phyloP scores from a whole-genome alignment of 2,888 invertebrate species.

The Actias luna region DNA sequence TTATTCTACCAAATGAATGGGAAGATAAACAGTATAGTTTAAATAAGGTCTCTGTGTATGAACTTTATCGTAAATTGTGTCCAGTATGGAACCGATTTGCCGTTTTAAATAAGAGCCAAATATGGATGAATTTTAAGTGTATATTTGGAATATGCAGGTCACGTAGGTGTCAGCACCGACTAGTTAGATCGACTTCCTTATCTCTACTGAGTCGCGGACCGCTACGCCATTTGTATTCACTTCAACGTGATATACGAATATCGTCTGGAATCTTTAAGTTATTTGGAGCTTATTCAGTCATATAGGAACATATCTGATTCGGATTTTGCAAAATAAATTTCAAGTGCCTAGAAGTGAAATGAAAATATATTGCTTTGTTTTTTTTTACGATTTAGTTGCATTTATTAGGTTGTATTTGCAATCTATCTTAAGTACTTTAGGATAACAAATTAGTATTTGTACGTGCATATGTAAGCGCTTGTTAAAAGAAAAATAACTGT shows the following conservation, averaged over 20 bases:
- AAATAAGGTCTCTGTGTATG: not conserved
- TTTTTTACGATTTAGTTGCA: not conserved
- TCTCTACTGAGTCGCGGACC: constrained; percentile 34
- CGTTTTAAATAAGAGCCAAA: constrained; percentile 21
- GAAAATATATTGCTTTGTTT: not conserved
- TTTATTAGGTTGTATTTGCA: no score
- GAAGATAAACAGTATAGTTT: not conserved
- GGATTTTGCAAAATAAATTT: not conserved
- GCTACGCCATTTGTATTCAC: constrained; percentile 51
- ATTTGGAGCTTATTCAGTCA: constrained; percentile 38
- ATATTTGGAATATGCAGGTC: constrained; percentile 21
- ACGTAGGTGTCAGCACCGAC: constrained; percentile 31
- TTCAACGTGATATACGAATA: constrained; percentile 15
- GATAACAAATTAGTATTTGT: no score
- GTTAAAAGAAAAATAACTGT: no score
- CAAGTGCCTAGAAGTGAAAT: not conserved
- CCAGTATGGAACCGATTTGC: constrained; percentile 8
- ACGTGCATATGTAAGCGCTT: no score
- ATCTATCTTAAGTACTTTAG: no score
- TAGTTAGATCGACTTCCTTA: constrained; percentile 57
- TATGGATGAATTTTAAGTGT: constrained; percentile 19
- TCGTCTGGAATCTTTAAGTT: constrained; percentile 50
- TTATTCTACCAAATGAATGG: not conserved
- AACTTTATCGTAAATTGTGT: not conserved
- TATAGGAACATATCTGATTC: not conserved